Evolutionary conservation across 1,140 invertebrate genomes (phyloP).

Genomic region (Drosophila tropicalis): DNA sequence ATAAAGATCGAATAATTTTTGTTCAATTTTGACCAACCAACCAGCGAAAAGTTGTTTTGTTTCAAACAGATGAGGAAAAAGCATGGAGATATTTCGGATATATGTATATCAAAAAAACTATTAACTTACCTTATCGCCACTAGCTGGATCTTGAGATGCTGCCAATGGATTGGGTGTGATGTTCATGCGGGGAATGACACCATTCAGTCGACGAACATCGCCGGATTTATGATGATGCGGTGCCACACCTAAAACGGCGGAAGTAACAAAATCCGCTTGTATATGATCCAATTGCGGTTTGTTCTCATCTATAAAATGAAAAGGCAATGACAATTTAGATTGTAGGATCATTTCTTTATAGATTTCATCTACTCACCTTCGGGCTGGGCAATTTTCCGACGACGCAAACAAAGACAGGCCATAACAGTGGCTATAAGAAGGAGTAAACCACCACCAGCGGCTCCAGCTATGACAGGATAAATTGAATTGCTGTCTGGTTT

Average conservation of each 20-base stretch:
- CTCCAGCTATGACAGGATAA: constrained; percentile 74
- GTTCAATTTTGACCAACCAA: constrained; percentile 76
- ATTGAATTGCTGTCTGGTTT: constrained; percentile 57
- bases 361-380: constrained; percentile 79
- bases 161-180: constrained; percentile 89
- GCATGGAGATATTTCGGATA: constrained; percentile 27
- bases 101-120: background rate
- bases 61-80: constrained; percentile 41
- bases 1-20: constrained; percentile 21
- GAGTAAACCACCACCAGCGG: constrained; percentile 65
- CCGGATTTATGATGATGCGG: constrained; percentile 68
- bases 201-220: constrained; percentile 84
- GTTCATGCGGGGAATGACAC: constrained; percentile 87
- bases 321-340: background rate
- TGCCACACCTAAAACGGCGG: constrained; percentile 65
- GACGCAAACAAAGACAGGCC: constrained; percentile 82
- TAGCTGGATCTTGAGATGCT: constrained; percentile 78
- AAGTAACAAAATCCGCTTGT: constrained; percentile 84
- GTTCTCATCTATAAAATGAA: constrained; percentile 68
- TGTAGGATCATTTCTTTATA: background rate
- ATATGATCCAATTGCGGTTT: constrained; percentile 83
- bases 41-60: constrained; percentile 70
- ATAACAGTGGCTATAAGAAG: constrained; percentile 70
- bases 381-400: constrained; percentile 83
- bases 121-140: constrained; percentile 76